Base-by-base conservation (phyloP, 2,888 invertebrate genomes). In the Drosophila putrida region DNA sequence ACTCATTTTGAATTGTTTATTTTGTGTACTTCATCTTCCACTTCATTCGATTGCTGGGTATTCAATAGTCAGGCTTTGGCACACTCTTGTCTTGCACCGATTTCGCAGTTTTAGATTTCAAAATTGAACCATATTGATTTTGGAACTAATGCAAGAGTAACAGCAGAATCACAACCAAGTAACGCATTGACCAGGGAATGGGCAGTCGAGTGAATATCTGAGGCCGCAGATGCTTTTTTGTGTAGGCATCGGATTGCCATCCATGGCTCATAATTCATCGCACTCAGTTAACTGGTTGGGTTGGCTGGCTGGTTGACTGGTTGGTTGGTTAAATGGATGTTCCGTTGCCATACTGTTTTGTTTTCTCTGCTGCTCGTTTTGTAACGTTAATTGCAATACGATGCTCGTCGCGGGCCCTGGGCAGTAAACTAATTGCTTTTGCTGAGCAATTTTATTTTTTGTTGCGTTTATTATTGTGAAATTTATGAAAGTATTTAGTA, bases 401-500 rank as follows among this genome's bases (percentile, higher is more conserved):
- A 85, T 82, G 84, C 88, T 65, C 71, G 15, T 60, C 64, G 72
- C 46, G 76, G 69, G 71, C 82, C 78, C 72, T 71, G 61, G 71
- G 82, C 75, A 63, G 27, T 58, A 77, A 82, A 86, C 88, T 88
- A 86, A 86, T 86, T 86, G 85, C 85, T 86, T 85, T 85, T 62
- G 71, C 72, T 62, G 65, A 80, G 71, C 73, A 75, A 78, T 33
- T 27, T 10, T 73, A 80, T 79, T 74, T 73, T 27, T 62, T 41
- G 6, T 31, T 6, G 31, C 39, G 35, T 51, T 61, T 64, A 46
- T 54, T 59, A 49, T 67, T 50, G n/a, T 68, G 33, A 57, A 88
- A 88, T 88, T 84, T 85, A 82, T 81, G 65, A 61, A 68, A 49
- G 59, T 87, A 69, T 82, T 84, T 70, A 62, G 67, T 35, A 64